Conservation (phyloP, 1,140 invertebrate species). For the Lepidurus arcticus region DNA sequence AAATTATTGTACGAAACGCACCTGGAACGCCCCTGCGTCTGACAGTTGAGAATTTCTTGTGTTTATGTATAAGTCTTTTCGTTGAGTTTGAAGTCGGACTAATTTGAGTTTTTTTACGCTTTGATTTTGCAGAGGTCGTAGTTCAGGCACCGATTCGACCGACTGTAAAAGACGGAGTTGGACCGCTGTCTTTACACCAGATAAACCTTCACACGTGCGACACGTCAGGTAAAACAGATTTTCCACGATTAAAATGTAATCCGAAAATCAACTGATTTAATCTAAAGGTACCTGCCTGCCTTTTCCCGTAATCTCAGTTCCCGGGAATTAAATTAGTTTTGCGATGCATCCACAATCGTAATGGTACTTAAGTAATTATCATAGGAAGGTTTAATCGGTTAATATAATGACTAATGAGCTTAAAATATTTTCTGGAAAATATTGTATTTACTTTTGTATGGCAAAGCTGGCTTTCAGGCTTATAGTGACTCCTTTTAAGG, state of each 20-base stretch:
- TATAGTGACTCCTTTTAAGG: neutral
- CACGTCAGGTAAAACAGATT: neutral
- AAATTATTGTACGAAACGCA: neutral
- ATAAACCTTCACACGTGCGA: constrained; percentile 14
- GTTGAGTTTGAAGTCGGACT: too few species aligned
- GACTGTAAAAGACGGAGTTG: neutral
- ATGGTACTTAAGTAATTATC: too few species aligned
- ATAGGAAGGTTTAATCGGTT: too few species aligned
- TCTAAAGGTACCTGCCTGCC: too few species aligned
- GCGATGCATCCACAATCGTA: too few species aligned
- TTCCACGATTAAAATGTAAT: neutral
- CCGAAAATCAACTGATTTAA: too few species aligned
- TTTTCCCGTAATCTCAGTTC: too few species aligned
- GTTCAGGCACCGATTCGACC: neutral
- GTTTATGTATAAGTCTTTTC: too few species aligned
- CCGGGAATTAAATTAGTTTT: too few species aligned
- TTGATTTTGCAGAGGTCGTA: neutral
- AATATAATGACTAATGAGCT: too few species aligned
- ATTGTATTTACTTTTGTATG: neutral
- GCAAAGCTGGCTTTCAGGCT: neutral
- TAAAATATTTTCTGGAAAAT: neutral
- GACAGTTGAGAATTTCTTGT: too few species aligned
- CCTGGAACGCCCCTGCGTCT: neutral
- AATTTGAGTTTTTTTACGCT: neutral
- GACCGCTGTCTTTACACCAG: neutral